Conservation (phyloP, 2,888 invertebrate genomes). For the Adelphocoris suturalis region DNA sequence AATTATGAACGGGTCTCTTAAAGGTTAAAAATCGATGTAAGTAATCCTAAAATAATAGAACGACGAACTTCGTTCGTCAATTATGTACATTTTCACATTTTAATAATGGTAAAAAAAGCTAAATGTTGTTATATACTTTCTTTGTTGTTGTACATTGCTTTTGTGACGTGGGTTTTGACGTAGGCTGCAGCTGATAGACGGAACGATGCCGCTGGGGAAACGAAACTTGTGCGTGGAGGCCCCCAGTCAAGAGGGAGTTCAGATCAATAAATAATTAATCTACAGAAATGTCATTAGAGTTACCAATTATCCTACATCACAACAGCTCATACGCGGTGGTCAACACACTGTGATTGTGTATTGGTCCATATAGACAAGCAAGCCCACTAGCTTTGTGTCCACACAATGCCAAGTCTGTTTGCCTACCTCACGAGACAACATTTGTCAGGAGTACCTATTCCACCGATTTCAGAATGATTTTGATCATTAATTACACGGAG, state of each 20-base stretch:
- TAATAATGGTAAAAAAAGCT: no score
- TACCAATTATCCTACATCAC: not conserved
- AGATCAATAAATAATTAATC: not conserved
- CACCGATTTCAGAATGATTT: not conserved
- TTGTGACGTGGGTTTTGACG: no score
- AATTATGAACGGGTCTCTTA: no score
- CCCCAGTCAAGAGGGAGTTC: not conserved
- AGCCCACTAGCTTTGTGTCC: not conserved
- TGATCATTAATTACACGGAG: not conserved
- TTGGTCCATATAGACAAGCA: conserved; percentile 7
- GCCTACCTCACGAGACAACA: not conserved
- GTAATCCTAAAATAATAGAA: no score
- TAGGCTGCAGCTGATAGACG: no score
- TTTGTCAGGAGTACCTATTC: not conserved
- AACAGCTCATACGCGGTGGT: conserved; percentile 12
- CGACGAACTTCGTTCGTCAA: no score
- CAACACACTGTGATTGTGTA: not conserved
- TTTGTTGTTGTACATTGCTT: no score
- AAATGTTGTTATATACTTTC: no score
- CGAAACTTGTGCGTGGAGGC: not conserved
- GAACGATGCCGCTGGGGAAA: no score
- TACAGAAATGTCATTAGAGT: conserved; percentile 5
- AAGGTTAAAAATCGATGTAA: no score
- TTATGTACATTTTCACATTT: no score
- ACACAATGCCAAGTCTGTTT: conserved; percentile 8